Evolutionary conservation across 1,140 invertebrate genomes (phyloP), one percentile per base, ranked within the genome.

Genomic region (Caerostris darwini): DNA sequence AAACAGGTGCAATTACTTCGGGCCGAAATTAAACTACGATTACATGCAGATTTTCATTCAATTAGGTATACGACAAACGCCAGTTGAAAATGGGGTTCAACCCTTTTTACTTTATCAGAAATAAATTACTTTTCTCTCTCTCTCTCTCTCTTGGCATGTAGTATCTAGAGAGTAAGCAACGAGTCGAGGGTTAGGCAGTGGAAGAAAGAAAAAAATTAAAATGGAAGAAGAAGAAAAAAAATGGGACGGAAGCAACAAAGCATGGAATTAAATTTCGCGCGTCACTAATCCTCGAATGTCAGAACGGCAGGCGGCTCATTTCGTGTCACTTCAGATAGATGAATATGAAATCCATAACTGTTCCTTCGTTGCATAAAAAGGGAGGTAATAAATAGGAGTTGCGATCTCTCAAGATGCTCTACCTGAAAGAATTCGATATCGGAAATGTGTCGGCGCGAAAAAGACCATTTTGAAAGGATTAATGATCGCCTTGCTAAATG

Each of bases 231-330:
- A 57, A 85, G 12, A 67, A 67, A 64, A 85, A 85, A 58, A 56
- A 57, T 53, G 56, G 19, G 59, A 88, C 1, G 58, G 64, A 77
- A 12, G 88, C 88, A 90, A 77, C 88, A 90, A 90, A 90, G 50
- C 88, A 67, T 90, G 67, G 64, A 71, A 90, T 90, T 90, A 90
- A 90, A 90, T 90, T 90, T 90, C 88, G 14, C 53, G 88, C 64
- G 5, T 54, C 54, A 77, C 88, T 90, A 90, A 90, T 90, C 88
- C 54, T 64, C n/a, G 58, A 67, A 90, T 90, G 88, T 90, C 67
- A 90, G 57, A 77, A 19, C 19, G 61, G 86, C 12, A 90, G 50
- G 10, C 10, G 19, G 59, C 67, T 90, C 88, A 69, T 90, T 71
- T 71, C 53, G 53, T 64, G 69, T 57, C 64, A 90, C 88, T 57